Base-by-base conservation (phyloP, 2,888 invertebrate genomes). In the Zeuzera pyrina region DNA sequence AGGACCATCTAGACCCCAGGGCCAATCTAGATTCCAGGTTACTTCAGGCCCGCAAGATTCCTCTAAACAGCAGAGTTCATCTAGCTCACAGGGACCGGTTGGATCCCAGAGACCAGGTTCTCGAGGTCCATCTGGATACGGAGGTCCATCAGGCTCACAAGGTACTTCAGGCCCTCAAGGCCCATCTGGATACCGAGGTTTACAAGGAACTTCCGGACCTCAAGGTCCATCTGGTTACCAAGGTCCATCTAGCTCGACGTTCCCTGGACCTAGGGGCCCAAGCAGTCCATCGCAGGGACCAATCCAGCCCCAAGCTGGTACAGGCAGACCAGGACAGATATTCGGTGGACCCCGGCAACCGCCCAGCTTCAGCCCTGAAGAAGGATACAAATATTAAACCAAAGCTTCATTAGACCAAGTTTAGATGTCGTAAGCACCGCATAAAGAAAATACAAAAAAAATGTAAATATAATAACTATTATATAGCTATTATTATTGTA, bases 381-480 rank as follows among this genome's bases (percentile, higher is more conserved):
- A 78, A 49, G 83, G 83, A 30, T 83, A 83, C 55, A 79, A 71
- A 41, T 83, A 83, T 52, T 81, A 61, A 59, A 47, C 57, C 58
- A 64, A 72, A 73, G 52, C 45, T 13, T 7, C 40, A 36, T 39
- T 57, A 59, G 52, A 47, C 36, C 47, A 51, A 47, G 49, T 47
- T 33, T 47, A 51, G 40, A 21, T 21, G 36, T 38, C 39, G 24
- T 27, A 54, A 45, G 50, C 52, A n/a, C 53, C 35, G 50, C 52
- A 52, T 42, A 34, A 35, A 27, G 54, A 36, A 34, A 34, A 37
- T 35, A 43, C 48, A 49, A 52, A 51, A 50, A 49, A 37, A 36
- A 33, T 12, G 6, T 30, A n/a, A 24, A 35, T 30, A 30, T 27
- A 29, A 30, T 30, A 35, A 30, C 36, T 32, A 41, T 43, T 15